Evolutionary conservation across 2,797 vertebrate genomes (phyloP).

Genomic region (Chelmon rostratus): DNA sequence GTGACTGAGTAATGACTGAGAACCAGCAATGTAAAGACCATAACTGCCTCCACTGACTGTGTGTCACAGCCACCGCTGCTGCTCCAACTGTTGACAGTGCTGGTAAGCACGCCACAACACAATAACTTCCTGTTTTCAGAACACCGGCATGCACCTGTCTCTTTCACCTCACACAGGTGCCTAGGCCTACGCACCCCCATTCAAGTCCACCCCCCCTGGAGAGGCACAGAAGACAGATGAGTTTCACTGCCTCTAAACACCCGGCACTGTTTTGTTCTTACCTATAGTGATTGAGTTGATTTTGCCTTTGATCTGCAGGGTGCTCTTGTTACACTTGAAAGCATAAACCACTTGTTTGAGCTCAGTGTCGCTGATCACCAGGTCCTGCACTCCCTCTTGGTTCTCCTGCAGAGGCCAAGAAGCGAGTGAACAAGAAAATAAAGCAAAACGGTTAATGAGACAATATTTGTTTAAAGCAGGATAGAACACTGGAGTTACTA

Average conservation of each 20-base stretch:
- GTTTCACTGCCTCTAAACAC: neutral
- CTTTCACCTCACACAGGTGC: too few relatives aligned
- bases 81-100: too few relatives aligned
- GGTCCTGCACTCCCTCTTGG: conserved; percentile 89
- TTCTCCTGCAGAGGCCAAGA: conserved; percentile 89
- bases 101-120: too few relatives aligned
- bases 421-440: neutral
- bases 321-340: conserved; percentile 94
- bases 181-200: too few relatives aligned
- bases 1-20: too few relatives aligned
- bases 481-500: too few relatives aligned
- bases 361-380: conserved; percentile 92
- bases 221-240: too few relatives aligned
- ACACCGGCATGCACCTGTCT: neutral
- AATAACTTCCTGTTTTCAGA: too few relatives aligned
- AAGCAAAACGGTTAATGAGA: neutral
- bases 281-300: conserved; percentile 97
- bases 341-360: conserved; percentile 96
- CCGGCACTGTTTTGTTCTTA: conserved; percentile 60
- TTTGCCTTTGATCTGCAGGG: conserved; percentile 95
- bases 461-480: neutral
- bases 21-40: too few relatives aligned
- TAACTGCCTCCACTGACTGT: too few relatives aligned
- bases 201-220: too few relatives aligned
- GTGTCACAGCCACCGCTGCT: too few relatives aligned